Evolutionary conservation across 2,888 invertebrate genomes (phyloP).

Genomic region (Epiblema foenella): DNA sequence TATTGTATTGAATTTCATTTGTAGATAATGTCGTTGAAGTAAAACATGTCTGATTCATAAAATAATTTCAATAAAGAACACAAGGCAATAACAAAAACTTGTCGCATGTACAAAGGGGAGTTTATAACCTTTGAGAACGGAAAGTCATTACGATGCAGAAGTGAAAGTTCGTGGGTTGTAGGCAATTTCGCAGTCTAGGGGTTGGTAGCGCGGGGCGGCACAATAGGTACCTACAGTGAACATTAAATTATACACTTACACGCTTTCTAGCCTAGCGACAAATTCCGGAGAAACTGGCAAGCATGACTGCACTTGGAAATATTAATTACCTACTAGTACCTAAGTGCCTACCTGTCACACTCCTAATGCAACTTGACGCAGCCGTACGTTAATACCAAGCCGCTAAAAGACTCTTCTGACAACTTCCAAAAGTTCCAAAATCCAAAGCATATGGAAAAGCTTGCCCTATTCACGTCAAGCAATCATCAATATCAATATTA

Average conservation of each 20-base stretch:
- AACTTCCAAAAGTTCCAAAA: background rate
- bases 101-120: constrained; percentile 2
- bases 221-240: background rate
- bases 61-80: background rate
- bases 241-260: constrained; percentile 21
- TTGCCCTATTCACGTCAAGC: no score
- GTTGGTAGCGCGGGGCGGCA: background rate
- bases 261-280: constrained; percentile 34
- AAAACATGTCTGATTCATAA: background rate
- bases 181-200: constrained; percentile 22
- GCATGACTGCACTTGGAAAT: constrained; percentile 28
- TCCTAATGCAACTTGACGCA: constrained; percentile 10
- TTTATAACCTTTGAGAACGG: constrained; percentile 13
- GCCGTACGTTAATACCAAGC: background rate
- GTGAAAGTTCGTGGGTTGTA: constrained; percentile 7
- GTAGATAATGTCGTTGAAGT: background rate
- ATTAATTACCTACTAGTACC: constrained; percentile 1
- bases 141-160: constrained; percentile 26
- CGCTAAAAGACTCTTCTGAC: no score
- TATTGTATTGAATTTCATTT: no score
- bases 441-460: background rate
- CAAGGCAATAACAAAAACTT: background rate
- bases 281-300: constrained; percentile 13
- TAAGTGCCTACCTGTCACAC: constrained; percentile 2
- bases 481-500: no score